Base-by-base conservation (phyloP, 2,888 invertebrate genomes). In the Nomada ruficornis region DNA sequence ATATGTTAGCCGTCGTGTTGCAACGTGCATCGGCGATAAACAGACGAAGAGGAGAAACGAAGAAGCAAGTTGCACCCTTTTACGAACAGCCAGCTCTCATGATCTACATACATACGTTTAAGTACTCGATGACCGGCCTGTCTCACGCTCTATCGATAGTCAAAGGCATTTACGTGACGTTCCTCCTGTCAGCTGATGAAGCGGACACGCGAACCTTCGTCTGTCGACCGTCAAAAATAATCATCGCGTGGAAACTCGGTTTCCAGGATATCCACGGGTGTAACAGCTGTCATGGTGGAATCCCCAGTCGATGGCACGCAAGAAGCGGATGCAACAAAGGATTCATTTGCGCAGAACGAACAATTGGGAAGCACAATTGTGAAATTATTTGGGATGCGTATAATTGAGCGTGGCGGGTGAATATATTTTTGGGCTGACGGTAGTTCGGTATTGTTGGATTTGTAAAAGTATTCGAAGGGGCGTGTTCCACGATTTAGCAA, bases 71-170 rank as follows among this genome's bases (percentile, higher is more conserved):
- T 52, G 23, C 29, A 15, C 42, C 0, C 67, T 52, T 29, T 15
- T 59, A 70, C 44, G 72, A 57, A 55, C 60, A 57, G 54, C 36
- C 50, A 54, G 13, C 57, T 82, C 76, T 85, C 75, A 73, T 72
- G 78, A 80, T 80, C 75, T 55, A 68, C 71, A 64, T 77, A 55
- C 75, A n/a, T 20, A 60, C 36, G 72, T 52, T 67, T 54, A 67
- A 70, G 65, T 59, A 62, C 20, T 57, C 71, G 81, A 76, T 62
- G 69, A 76, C 26, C 67, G 26, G 57, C 57, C 50, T 67, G 60
- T 70, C 76, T 73, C 76, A 70, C 67, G 76, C 36, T 78, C 70
- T 80, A 85, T 86, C 72, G 78, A 68, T 78, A 83, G 65, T 57
- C 77, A 74, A 84, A 86, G 79, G 44, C 68, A 50, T 64, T 64